Evolutionary conservation across 2,888 invertebrate genomes (phyloP), one percentile per base, ranked within the genome.

Genomic region (Andrena fulva): DNA sequence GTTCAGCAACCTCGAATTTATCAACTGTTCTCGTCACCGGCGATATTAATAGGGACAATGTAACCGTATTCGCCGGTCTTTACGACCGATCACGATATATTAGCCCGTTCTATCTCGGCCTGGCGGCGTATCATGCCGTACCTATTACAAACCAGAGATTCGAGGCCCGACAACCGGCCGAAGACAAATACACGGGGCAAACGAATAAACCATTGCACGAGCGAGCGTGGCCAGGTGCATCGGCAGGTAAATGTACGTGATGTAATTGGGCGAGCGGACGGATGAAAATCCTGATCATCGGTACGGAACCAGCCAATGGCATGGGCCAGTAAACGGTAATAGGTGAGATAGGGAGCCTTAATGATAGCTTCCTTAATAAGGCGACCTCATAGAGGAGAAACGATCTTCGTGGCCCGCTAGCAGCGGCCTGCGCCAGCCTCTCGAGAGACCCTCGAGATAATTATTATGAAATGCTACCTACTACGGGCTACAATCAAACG

Each of bases 291-390:
- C 88, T 92, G 91, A 92, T 91, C 90, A 91, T 90, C 91, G 89
- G 90, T 91, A 91, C 90, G 89, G 87, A 90, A 88, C 89, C 62
- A 85, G 87, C 82, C 87, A 87, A 85, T 90, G 87, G 87, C 84
- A 89, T 82, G 83, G 82, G 68, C 78, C 77, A 79, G 86, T 84
- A 84, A 80, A 84, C 88, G 87, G 90, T 91, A 92, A 91, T 91
- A 90, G 91, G 88, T 89, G 90, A 91, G 90, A 91, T 92, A 91
- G 91, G 89, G 85, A 87, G 88, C 83, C 89, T 89, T 92, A 92
- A 92, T 92, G 91, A 92, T 92, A 92, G 91, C 89, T 89, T 88
- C 88, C 90, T 92, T 91, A 91, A 92, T 92, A 92, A 92, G 91
- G 90, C 87, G 91, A 87, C 90, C 89, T 90, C 89, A 89, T 86